These are phyloP conservation scores for Bucorvus abyssinicus DNA, from an alignment of 2,797 vertebrate species.

Conservation along the genomic window DNA sequence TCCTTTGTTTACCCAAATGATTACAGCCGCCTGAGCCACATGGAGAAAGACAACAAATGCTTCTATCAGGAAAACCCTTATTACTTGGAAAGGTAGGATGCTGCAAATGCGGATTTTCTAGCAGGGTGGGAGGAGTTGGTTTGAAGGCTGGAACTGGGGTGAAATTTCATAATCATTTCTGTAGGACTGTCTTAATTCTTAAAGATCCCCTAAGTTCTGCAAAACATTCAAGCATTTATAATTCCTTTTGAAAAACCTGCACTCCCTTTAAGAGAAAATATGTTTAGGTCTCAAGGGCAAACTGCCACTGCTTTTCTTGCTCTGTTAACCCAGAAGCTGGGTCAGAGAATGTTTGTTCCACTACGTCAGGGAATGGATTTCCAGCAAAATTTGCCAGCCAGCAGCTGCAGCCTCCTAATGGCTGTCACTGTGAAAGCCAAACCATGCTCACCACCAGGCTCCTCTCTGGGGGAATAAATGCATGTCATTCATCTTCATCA, in stretches of 20 bases:
- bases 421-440: not conserved
- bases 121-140: not conserved
- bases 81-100: slow-evolving; percentile 73
- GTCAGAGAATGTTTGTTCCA: not conserved
- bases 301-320: not conserved
- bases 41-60: slow-evolving; percentile 91
- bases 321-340: not conserved
- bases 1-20: slow-evolving; percentile 94
- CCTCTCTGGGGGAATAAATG: not conserved
- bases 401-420: not conserved
- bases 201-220: not conserved
- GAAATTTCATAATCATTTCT: not conserved
- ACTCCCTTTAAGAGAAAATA: not conserved
- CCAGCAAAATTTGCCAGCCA: not conserved
- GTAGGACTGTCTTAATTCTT: not conserved
- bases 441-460: not conserved
- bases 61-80: slow-evolving; percentile 83
- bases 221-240: not conserved
- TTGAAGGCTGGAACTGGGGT: not conserved
- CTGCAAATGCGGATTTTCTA: not conserved
- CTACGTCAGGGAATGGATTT: not conserved
- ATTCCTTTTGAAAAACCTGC: not conserved
- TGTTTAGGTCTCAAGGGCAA: not conserved
- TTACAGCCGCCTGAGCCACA: slow-evolving; percentile 92
- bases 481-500: not conserved